Conservation (phyloP, 2,797 vertebrate species). For the Somateria mollissima region DNA sequence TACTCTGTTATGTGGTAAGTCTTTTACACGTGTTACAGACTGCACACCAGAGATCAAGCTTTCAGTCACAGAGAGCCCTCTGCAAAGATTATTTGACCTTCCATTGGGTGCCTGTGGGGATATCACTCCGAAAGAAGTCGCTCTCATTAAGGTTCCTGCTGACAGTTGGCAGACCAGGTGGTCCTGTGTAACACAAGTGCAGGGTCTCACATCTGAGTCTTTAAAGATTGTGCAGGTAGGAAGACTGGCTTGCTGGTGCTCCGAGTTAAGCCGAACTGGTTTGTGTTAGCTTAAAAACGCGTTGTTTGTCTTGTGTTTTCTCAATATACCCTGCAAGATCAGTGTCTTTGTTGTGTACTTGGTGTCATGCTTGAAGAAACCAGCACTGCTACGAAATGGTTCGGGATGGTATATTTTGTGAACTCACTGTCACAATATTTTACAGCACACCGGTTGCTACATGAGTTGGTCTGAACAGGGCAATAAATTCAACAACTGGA, state of each 20-base stretch:
- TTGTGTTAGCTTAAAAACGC: not conserved
- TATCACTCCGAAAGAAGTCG: not conserved
- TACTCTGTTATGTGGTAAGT: not conserved
- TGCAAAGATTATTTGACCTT: constrained; percentile 18
- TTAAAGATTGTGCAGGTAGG: not conserved
- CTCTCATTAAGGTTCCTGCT: constrained; percentile 15
- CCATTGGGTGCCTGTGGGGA: not conserved
- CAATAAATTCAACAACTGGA: not conserved
- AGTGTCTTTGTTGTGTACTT: not conserved
- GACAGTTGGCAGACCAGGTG: constrained; percentile 11
- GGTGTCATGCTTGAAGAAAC: not conserved
- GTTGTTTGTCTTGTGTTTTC: not conserved
- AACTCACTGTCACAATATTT: not conserved
- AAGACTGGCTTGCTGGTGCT: not conserved
- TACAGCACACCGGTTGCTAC: not conserved
- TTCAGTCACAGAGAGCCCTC: not conserved
- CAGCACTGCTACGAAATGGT: not conserved
- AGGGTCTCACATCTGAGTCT: not conserved
- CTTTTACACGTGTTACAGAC: not conserved
- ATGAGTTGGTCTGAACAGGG: not conserved
- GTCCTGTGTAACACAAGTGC: not conserved
- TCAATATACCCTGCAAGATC: not conserved
- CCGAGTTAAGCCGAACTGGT: not conserved
- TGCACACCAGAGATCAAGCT: not conserved
- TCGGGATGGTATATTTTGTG: not conserved